Evolutionary conservation across 1,140 invertebrate genomes (phyloP), one percentile per base, ranked within the genome.

Genomic region (Caerostris extrusa): DNA sequence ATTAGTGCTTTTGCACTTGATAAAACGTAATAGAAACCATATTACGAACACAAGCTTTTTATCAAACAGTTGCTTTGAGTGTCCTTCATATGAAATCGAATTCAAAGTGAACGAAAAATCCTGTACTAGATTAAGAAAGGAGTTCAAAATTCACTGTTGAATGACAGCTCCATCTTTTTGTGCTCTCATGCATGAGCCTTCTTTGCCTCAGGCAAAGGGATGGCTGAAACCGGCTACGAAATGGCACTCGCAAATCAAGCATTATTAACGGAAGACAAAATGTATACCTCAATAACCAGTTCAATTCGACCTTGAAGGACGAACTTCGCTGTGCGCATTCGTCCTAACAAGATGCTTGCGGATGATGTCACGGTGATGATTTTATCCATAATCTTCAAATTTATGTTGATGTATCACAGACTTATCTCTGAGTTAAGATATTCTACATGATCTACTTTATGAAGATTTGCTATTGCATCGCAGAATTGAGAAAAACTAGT

Each of bases 281-380:
- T 83, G 34, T 60, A 81, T 91, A 58, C 57, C 67, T 17, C 53
- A 8, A 61, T 83, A 91, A 91, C 90, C 81, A 58, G 90, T 83
- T 83, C 77, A 91, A 71, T 85, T 83, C 81, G 90, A 91, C 90
- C 90, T 91, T 91, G 90, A 91, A 91, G 90, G 90, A 77, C 90
- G 90, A 91, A 91, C 60, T 77, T 14, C 55, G 55, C 55, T 17
- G 53, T 56, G 8, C 50, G 50, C 58, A 5, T 77, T 50, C 77
- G 10, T 57, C 19, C 58, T 56, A 10, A 50, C 19, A 14, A 83
- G 12, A 50, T 61, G 56, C 71, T 50, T 55, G 71, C 55, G 50
- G 71, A 83, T 58, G 55, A 83, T 83, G 82, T 83, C 82, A 83
- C 82, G 82, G 55, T 83, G 82, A 56, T 83, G 82, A 58, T 83